Conservation (phyloP, 64 coral and sea anemone species). For the Porites australiensis region DNA sequence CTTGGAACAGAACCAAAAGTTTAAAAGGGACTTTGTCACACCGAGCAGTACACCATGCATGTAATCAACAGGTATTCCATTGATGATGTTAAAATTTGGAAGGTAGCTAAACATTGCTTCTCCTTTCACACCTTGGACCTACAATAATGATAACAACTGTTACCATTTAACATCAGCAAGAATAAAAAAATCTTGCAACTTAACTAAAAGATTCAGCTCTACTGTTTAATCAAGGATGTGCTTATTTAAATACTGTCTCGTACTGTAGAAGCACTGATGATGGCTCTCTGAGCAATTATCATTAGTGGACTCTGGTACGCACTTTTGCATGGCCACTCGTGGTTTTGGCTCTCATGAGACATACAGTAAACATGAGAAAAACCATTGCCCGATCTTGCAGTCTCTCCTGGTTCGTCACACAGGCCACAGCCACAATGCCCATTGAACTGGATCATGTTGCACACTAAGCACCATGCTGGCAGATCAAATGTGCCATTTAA, state of each 20-base stretch:
- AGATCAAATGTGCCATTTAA: too few species aligned
- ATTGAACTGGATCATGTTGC: too few species aligned
- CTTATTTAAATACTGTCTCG: too few species aligned
- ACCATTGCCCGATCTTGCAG: too few species aligned
- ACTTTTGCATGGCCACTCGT: background rate
- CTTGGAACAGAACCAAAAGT: constrained; percentile 51
- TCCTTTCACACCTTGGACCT: constrained; percentile 63
- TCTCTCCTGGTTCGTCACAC: too few species aligned
- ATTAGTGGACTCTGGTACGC: constrained; percentile 6
- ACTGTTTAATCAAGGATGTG: too few species aligned
- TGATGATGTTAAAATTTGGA: constrained; percentile 52
- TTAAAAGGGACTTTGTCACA: constrained; percentile 37
- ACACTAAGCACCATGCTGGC: too few species aligned
- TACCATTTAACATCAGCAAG: too few species aligned
- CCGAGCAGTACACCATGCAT: constrained; percentile 65
- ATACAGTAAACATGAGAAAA: background rate
- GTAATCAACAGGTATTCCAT: constrained; percentile 55
- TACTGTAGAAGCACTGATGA: background rate
- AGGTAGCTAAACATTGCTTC: constrained; percentile 36
- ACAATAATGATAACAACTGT: background rate
- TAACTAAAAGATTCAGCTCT: too few species aligned
- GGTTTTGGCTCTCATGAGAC: constrained; percentile 10
- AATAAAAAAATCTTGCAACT: too few species aligned
- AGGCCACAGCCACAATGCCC: too few species aligned
- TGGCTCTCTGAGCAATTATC: background rate